Base-by-base conservation (phyloP, 2,113 vertebrate genomes). In the Prinia subflava region DNA sequence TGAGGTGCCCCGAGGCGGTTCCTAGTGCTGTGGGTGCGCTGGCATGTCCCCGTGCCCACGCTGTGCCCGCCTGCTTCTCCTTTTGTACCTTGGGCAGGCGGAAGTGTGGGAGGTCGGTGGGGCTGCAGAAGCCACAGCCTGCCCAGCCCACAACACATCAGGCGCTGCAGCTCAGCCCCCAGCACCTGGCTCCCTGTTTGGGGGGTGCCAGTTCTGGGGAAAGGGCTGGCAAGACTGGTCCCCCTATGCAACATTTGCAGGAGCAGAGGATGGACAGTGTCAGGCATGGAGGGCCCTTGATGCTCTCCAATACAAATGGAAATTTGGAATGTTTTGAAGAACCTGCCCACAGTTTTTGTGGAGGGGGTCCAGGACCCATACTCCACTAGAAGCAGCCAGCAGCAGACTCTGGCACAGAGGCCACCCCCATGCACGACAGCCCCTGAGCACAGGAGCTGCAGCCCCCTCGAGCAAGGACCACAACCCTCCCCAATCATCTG, bases 11-110 rank as follows among this genome's bases (percentile, higher is more conserved):
- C 0, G 1, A 50, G 69, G 46, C 0, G 0, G 47, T 63, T 1
- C 1, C 78, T 14, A 74, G 63, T 77, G 63, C 68, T 5, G 15
- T 2, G 65, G 39, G 33, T 23, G 50, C 0, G 9, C n/a, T 33
- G 60, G 31, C 1, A 37, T 95, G 47, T 70, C n/a, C 55, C 50
- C 0, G 47, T 2, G 4, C 64, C 64, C 47, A 49, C 67, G 0
- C 65, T 13, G 31, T 2, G 24, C 65, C 56, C 2, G 60, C 27
- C 55, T 64, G 84, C 85, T 96, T 96, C 94, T 95, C 81, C 84
- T 95, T 96, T 95, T 94, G 90, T 91, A 94, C 78, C 46, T 87
- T 81, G 69, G n/a, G 46, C 49, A 89, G 42, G 64, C 94, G 95
- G 94, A 95, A 95, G 94, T 94, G 64, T 62, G 81, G 64, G 64